These are phyloP conservation scores for Dipus sagitta DNA, from an alignment of 2,797 vertebrate genomes.

Conservation along the genomic window DNA sequence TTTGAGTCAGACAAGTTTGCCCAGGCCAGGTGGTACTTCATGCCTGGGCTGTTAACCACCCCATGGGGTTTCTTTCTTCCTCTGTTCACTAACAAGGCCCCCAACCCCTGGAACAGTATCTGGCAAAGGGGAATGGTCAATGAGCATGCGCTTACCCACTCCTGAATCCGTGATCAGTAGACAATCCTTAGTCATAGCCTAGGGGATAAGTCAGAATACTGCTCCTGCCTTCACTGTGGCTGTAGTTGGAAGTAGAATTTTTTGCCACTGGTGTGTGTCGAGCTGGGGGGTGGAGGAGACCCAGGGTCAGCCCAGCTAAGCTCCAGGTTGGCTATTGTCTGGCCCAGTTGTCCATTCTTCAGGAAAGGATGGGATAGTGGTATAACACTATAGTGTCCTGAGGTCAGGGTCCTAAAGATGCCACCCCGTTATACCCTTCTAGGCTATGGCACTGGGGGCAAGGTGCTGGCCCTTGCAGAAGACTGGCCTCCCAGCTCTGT, in stretches of 20 bases:
- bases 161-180: accelerated
- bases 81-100: neutral
- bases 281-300: neutral
- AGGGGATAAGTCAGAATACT: neutral
- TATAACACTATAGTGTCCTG: neutral
- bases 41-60: neutral
- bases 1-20: neutral
- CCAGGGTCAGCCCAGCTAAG: neutral
- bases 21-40: neutral
- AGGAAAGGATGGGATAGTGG: neutral
- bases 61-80: too few species aligned
- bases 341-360: neutral
- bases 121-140: neutral
- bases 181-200: neutral
- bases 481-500: neutral
- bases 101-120: neutral
- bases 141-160: accelerated
- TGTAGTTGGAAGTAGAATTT: neutral
- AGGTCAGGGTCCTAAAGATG: neutral
- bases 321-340: neutral
- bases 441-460: neutral
- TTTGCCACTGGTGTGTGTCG: neutral
- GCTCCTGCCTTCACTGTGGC: neutral
- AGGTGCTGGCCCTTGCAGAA: neutral
- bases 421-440: too few species aligned